Evolutionary conservation across 2,113 vertebrate species (phyloP).

Genomic region (Polyodon spathula): DNA sequence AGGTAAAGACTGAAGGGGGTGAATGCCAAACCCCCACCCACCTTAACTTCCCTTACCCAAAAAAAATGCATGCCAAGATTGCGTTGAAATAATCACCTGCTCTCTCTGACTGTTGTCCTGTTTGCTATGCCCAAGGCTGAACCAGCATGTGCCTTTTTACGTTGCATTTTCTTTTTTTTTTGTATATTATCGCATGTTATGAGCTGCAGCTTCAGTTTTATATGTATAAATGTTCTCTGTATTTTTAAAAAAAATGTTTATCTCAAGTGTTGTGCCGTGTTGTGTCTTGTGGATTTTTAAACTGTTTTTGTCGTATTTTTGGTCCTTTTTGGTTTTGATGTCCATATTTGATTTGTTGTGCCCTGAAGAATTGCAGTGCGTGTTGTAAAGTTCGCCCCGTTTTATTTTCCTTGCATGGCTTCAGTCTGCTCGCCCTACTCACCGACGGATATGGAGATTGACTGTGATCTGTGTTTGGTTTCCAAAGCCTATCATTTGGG

Average conservation of each 20-base stretch:
- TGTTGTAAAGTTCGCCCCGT: slow-evolving; percentile 44
- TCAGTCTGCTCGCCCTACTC: slow-evolving; percentile 45
- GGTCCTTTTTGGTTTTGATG: slow-evolving; percentile 33
- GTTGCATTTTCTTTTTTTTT: slow-evolving; percentile 31
- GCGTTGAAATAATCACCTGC: slow-evolving; percentile 22
- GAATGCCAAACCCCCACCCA: slow-evolving; percentile 47
- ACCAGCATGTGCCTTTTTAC: slow-evolving; percentile 52
- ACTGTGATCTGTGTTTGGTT: slow-evolving; percentile 80
- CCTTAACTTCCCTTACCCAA: slow-evolving; percentile 19
- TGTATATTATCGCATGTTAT: slow-evolving; percentile 7
- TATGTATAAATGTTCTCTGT: slow-evolving; percentile 32
- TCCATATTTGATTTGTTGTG: slow-evolving; percentile 22
- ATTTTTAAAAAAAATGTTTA: slow-evolving; percentile 47
- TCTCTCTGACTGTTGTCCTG: slow-evolving; percentile 25
- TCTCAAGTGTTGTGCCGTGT: slow-evolving; percentile 31
- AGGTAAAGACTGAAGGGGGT: slow-evolving; percentile 88
- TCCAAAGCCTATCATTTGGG: slow-evolving; percentile 97
- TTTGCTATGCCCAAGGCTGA: slow-evolving; percentile 26
- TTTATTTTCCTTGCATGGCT: slow-evolving; percentile 69
- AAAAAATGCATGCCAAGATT: slow-evolving; percentile 46
- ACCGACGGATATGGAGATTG: slow-evolving; percentile 46
- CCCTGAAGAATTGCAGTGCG: slow-evolving; percentile 38
- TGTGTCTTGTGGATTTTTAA: slow-evolving; percentile 19
- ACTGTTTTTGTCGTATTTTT: slow-evolving; percentile 24
- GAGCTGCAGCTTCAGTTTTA: slow-evolving; percentile 4